Percentiles rank a stretch among this genome's conserved stretches.
Evolutionary conservation across 1,140 invertebrate genomes (phyloP).

Genomic region (Solenopsis invicta): DNA sequence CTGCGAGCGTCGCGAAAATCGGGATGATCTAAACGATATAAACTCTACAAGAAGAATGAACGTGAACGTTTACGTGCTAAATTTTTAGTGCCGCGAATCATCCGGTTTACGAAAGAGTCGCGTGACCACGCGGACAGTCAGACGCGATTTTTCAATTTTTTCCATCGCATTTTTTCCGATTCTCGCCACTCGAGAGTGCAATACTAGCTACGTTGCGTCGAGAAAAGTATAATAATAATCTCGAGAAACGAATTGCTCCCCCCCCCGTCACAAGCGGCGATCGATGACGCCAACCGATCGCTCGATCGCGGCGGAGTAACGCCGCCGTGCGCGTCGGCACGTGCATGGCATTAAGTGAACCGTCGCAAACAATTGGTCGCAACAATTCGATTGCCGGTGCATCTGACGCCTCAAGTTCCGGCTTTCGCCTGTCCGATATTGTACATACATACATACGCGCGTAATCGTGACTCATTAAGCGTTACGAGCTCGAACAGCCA

Average conservation of each 20-base stretch:
- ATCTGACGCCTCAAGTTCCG: constrained; percentile 59
- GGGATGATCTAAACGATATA: not conserved
- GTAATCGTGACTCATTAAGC: constrained; percentile 59
- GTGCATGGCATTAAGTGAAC: constrained; percentile 52
- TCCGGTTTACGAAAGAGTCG: not conserved
- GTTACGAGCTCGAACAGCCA: constrained; percentile 16
- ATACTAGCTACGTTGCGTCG: not conserved
- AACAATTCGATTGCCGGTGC: constrained; percentile 57
- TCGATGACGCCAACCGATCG: not conserved
- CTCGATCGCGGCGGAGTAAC: not conserved
- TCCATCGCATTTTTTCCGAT: not conserved
- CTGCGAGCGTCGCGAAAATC: not conserved
- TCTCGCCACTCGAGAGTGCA: not conserved
- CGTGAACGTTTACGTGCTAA: not conserved
- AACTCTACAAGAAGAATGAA: not conserved
- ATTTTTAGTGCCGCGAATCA: not conserved
- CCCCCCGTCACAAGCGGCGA: not conserved
- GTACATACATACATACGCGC: not conserved
- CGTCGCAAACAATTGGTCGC: constrained; percentile 53
- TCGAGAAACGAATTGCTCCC: not conserved
- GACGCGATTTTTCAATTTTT: not conserved
- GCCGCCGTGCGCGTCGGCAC: constrained; percentile 13
- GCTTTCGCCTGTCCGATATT: constrained; percentile 29
- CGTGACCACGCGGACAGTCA: not conserved
- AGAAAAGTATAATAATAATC: not conserved